A percentile compares a stretch with the other conserved stretches of the same genome.
phyloP scores from a whole-genome alignment of 1,140 invertebrate genomes.

The Lysiphlebus fabarum region DNA sequence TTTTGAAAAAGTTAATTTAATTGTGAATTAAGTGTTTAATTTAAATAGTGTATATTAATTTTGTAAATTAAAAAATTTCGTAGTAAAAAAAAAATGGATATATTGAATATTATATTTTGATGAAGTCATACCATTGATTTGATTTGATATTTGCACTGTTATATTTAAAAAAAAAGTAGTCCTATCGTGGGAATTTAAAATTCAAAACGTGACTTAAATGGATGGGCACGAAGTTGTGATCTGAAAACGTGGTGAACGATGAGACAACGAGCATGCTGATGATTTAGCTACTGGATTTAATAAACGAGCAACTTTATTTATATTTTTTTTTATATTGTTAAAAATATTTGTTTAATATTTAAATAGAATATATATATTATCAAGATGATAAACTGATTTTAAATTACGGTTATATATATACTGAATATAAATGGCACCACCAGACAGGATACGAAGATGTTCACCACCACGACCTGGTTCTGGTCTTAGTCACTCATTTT shows the following conservation, averaged over 20 bases:
- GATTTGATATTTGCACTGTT: no score
- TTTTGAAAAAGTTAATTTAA: no score
- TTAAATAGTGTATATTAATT: no score
- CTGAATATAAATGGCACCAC: slow-evolving; percentile 41
- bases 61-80: no score
- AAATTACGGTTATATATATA: no score
- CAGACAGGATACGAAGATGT: slow-evolving; percentile 40
- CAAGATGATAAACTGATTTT: no score
- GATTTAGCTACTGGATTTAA: slow-evolving; percentile 15
- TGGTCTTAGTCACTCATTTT: slow-evolving; percentile 45
- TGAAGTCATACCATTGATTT: no score
- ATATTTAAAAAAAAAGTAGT: no score
- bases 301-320: neutral
- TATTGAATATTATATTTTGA: no score
- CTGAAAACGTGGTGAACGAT: slow-evolving; percentile 18
- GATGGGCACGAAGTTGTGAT: slow-evolving; percentile 5
- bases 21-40: no score
- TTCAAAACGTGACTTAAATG: slow-evolving; percentile 22
- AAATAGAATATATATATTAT: no score
- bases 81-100: no score
- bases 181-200: slow-evolving; percentile 18
- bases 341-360: neutral
- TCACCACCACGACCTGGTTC: slow-evolving; percentile 38
- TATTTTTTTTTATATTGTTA: neutral
- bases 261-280: slow-evolving; percentile 14